A percentile compares a stretch with the other conserved stretches of the same genome.
phyloP scores from a whole-genome alignment of 2,797 vertebrate species.

The Nyctalus aviator region DNA sequence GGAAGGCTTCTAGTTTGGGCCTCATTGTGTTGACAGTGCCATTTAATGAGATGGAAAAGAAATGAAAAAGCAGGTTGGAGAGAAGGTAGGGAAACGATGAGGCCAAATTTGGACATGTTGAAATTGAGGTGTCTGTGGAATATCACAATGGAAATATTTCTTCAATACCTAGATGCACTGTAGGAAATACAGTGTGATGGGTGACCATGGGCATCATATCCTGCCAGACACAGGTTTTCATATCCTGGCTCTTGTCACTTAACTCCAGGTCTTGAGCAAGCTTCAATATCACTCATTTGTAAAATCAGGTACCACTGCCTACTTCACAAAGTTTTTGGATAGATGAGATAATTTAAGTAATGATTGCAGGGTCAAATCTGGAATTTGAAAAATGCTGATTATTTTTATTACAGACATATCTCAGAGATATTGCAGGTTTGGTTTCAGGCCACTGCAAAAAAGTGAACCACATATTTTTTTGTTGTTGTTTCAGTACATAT shows the following conservation, averaged over 20 bases:
- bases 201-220: neutral
- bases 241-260: neutral
- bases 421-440: neutral
- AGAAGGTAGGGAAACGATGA: neutral
- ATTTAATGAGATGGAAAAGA: neutral
- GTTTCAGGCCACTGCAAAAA: neutral
- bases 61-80: neutral
- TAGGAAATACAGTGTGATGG: neutral
- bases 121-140: neutral
- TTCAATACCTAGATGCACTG: neutral
- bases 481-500: neutral
- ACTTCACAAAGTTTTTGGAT: neutral
- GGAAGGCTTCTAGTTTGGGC: neutral
- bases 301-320: neutral
- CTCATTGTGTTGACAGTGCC: neutral
- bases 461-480: neutral
- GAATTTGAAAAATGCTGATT: neutral
- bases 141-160: neutral
- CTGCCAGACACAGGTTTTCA: neutral
- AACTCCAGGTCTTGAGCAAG: neutral
- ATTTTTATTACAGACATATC: neutral
- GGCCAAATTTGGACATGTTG: neutral
- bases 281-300: neutral
- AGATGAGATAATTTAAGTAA: neutral
- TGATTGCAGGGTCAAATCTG: neutral